A percentile compares a stretch with the other conserved stretches of the same genome.
Evolutionary conservation across 2,113 vertebrate species (phyloP).

Genomic region (Ptilonorhynchus violaceus): DNA sequence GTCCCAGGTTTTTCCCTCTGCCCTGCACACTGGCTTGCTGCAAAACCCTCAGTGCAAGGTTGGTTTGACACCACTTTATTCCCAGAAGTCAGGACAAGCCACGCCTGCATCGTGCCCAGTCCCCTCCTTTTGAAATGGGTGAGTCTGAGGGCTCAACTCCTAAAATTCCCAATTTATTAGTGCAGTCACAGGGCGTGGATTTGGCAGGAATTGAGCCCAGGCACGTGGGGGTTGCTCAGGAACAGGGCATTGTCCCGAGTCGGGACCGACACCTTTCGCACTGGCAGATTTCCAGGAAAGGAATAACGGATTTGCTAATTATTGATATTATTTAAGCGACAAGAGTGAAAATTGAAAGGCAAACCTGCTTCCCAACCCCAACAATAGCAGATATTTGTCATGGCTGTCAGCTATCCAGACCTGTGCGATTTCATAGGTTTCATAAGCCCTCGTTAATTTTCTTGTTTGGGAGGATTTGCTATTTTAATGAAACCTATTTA

Average conservation of each 20-base stretch:
- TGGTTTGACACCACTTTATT: neutral
- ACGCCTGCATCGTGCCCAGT: fast-evolving
- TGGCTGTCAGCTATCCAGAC: slow-evolving; percentile 37
- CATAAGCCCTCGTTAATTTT: slow-evolving; percentile 44
- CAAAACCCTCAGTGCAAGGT: neutral
- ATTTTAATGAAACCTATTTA: slow-evolving; percentile 63
- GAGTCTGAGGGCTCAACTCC: neutral
- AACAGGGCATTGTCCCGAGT: neutral
- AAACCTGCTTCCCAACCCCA: slow-evolving; percentile 53
- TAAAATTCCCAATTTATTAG: neutral
- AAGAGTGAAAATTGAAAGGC: slow-evolving; percentile 30
- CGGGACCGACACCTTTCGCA: fast-evolving
- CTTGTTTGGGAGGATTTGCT: slow-evolving; percentile 48
- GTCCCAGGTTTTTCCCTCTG: neutral
- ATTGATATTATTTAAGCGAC: slow-evolving; percentile 12
- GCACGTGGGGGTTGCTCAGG: neutral
- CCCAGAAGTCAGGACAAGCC: neutral
- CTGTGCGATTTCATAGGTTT: slow-evolving; percentile 29
- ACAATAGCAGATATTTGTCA: slow-evolving; percentile 46
- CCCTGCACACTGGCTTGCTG: neutral
- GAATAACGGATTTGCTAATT: slow-evolving; percentile 14
- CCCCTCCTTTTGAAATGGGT: too few species aligned
- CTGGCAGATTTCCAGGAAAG: neutral
- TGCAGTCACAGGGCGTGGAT: neutral
- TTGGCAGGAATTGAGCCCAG: neutral